These are phyloP conservation scores for Bombus waltoni DNA, from an alignment of 1,140 invertebrate genomes.

Conservation along the genomic window DNA sequence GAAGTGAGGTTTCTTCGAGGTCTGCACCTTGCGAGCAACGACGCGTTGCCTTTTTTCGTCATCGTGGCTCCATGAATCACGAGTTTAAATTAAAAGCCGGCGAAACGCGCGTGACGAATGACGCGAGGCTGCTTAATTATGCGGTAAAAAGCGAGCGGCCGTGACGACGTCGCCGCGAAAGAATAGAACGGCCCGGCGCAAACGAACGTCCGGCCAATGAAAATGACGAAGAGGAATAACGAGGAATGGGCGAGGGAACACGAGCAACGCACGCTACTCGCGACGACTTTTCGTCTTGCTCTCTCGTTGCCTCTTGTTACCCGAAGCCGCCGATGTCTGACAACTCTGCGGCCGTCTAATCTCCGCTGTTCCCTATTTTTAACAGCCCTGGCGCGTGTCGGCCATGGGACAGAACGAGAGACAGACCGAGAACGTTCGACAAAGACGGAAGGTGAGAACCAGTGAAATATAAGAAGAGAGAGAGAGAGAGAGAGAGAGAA, in stretches of 20 bases:
- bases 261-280: background rate
- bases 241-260: background rate
- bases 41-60: background rate
- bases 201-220: no score
- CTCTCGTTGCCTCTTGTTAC: slow-evolving; percentile 42
- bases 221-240: background rate
- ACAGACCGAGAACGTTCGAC: background rate
- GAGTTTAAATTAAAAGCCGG: slow-evolving; percentile 61
- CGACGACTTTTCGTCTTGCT: slow-evolving; percentile 47
- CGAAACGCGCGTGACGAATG: slow-evolving; percentile 52
- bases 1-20: background rate
- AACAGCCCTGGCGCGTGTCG: slow-evolving; percentile 56
- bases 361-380: slow-evolving; percentile 61
- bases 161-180: slow-evolving; percentile 3
- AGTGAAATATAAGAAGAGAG: background rate
- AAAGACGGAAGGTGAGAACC: background rate
- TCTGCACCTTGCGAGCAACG: background rate
- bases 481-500: background rate
- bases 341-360: slow-evolving; percentile 49
- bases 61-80: slow-evolving; percentile 30
- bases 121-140: slow-evolving; percentile 55
- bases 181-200: background rate
- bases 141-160: slow-evolving; percentile 27
- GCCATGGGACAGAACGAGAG: slow-evolving; percentile 16
- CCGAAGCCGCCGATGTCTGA: slow-evolving; percentile 54